Evolutionary conservation across 2,797 vertebrate species (phyloP).

Genomic region (Acipenser ruthenus): DNA sequence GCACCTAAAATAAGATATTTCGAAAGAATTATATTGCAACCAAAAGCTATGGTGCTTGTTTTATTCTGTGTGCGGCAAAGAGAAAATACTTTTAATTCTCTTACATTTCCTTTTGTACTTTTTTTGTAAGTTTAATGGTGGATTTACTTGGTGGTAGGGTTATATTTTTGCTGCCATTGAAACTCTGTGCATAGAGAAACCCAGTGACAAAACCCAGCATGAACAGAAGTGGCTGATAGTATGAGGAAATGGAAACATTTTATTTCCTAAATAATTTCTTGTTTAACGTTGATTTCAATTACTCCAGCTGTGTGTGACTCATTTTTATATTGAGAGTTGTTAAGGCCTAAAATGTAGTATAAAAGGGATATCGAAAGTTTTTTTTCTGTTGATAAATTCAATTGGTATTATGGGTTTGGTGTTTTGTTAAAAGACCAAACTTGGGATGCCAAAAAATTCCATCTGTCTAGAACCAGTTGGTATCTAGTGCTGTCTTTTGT

Average conservation of each 20-base stretch:
- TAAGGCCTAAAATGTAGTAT: background rate
- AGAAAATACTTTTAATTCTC: background rate
- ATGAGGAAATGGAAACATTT: slow-evolving; percentile 4
- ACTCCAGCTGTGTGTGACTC: background rate
- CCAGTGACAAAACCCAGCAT: background rate
- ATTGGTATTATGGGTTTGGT: no score
- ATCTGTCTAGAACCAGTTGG: no score
- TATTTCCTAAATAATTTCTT: background rate
- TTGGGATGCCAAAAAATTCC: no score
- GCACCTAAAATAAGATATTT: no score
- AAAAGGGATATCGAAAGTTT: no score
- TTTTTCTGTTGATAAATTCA: no score
- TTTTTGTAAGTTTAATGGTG: background rate
- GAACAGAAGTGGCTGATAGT: background rate
- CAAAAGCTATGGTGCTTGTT: background rate
- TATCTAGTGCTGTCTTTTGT: no score
- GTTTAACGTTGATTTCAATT: background rate
- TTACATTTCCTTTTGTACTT: background rate
- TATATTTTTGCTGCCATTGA: background rate
- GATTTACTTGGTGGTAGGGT: background rate
- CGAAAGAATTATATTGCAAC: no score
- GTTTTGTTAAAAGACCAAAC: no score
- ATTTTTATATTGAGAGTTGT: background rate
- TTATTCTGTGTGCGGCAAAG: background rate
- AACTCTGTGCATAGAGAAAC: background rate